phyloP scores from a whole-genome alignment of 2,113 vertebrate genomes.

The Hucho hucho region DNA sequence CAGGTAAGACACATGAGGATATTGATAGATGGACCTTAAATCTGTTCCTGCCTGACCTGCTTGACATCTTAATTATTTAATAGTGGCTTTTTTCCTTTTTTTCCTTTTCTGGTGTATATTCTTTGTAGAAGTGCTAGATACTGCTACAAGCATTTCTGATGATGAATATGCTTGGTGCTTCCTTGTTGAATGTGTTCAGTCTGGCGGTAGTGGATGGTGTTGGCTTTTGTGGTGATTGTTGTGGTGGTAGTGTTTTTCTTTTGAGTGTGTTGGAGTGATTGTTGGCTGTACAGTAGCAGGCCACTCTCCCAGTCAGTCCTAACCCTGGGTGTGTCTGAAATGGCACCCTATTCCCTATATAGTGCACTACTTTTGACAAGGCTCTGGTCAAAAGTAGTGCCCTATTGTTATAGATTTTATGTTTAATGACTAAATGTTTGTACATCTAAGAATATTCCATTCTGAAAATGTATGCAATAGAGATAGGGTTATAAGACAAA shows the following conservation, averaged over 20 bases:
- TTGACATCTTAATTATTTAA: not conserved
- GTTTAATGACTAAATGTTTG: no score
- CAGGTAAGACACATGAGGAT: conserved; percentile 74
- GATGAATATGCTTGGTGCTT: not conserved
- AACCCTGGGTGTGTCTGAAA: not conserved
- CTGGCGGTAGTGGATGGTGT: not conserved
- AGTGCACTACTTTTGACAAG: conserved; percentile 22
- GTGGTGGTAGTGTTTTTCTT: not conserved
- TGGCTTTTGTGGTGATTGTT: not conserved
- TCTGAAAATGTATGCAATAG: no score
- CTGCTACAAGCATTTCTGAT: not conserved
- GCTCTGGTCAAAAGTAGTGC: conserved; percentile 32
- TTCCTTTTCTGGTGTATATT: not conserved
- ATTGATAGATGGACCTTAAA: not conserved
- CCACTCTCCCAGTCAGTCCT: conserved; percentile 25
- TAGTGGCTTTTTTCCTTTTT: conserved; percentile 22
- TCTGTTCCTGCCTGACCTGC: not conserved
- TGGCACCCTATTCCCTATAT: conserved; percentile 9
- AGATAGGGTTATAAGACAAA: no score
- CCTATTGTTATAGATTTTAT: no score
- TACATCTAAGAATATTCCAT: no score
- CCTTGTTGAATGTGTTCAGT: not conserved
- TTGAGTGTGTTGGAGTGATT: not conserved
- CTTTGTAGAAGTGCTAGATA: not conserved
- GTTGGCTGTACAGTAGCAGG: not conserved